Evolutionary conservation across 2,113 vertebrate genomes (phyloP).

Genomic region (Rhombomys opimus): DNA sequence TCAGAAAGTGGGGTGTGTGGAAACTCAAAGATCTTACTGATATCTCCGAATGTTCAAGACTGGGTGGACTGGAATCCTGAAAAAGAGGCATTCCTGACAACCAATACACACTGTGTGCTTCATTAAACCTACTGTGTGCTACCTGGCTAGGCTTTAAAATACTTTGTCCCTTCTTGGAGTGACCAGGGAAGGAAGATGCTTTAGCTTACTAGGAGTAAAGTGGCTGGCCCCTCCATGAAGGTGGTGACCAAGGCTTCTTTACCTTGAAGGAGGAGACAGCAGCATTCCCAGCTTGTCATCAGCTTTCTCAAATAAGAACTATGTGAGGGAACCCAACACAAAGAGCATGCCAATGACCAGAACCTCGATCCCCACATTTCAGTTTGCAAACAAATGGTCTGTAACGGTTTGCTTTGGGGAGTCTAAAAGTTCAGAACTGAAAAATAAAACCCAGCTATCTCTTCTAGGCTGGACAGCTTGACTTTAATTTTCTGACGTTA

Average conservation of each 20-base stretch:
- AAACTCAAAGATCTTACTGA: slow-evolving; percentile 18
- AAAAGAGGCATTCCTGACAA: neutral
- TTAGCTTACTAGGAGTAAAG: slow-evolving; percentile 35
- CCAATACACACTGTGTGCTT: neutral
- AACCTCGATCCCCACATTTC: neutral
- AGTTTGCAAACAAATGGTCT: slow-evolving; percentile 49
- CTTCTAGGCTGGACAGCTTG: neutral
- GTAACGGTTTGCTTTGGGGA: slow-evolving; percentile 33
- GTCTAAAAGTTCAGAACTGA: slow-evolving; percentile 8
- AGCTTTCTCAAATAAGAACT: neutral
- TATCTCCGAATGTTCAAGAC: neutral
- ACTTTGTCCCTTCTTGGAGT: neutral
- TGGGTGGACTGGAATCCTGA: neutral
- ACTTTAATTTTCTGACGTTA: neutral
- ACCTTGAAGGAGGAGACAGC: neutral
- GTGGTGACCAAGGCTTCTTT: neutral
- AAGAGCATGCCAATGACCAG: neutral
- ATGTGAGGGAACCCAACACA: neutral
- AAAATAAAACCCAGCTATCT: slow-evolving; percentile 51
- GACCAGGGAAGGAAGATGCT: neutral
- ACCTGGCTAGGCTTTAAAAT: neutral
- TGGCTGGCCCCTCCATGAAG: neutral
- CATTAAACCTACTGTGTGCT: neutral
- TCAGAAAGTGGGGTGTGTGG: neutral
- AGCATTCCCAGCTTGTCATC: neutral